Evolutionary conservation across 2,888 invertebrate genomes (phyloP).

Genomic region (Andrena bucephala): DNA sequence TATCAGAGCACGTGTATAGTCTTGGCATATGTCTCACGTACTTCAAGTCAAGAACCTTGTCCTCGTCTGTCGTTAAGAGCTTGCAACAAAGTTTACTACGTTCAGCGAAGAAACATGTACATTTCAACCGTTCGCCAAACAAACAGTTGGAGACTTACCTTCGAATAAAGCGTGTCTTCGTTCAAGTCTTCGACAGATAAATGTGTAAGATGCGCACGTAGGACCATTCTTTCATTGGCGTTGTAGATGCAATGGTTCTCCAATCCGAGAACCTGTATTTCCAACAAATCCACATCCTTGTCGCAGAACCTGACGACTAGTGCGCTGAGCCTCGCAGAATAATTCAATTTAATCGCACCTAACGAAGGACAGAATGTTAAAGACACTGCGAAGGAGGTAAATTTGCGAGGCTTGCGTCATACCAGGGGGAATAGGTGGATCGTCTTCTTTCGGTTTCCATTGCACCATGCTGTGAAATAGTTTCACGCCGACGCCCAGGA

Average conservation of each 20-base stretch:
- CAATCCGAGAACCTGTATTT: slow-evolving; percentile 88
- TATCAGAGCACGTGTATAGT: slow-evolving; percentile 85
- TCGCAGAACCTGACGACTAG: slow-evolving; percentile 89
- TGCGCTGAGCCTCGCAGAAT: slow-evolving; percentile 88
- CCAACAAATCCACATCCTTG: slow-evolving; percentile 89
- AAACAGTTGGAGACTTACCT: slow-evolving; percentile 85
- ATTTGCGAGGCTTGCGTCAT: slow-evolving; percentile 13
- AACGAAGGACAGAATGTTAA: slow-evolving; percentile 40
- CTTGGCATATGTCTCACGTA: slow-evolving; percentile 90
- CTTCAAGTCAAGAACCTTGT: slow-evolving; percentile 92
- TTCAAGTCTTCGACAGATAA: slow-evolving; percentile 90
- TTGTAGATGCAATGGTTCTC: slow-evolving; percentile 92
- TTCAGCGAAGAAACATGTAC: not conserved
- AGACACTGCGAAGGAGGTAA: not conserved
- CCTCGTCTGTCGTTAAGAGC: slow-evolving; percentile 92
- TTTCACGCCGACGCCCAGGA: slow-evolving; percentile 70
- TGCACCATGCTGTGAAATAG: slow-evolving; percentile 69
- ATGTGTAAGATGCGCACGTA: slow-evolving; percentile 89
- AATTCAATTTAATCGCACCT: slow-evolving; percentile 86
- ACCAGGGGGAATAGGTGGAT: slow-evolving; percentile 91
- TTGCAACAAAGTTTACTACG: slow-evolving; percentile 78
- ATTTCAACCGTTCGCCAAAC: not conserved
- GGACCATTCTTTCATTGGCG: slow-evolving; percentile 91
- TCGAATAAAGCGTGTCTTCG: slow-evolving; percentile 91
- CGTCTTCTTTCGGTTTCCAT: slow-evolving; percentile 81